A percentile compares a stretch with the other conserved stretches of the same genome.
Evolutionary conservation across 2,797 vertebrate genomes (phyloP).

Genomic region (Sebastiscus tertius): DNA sequence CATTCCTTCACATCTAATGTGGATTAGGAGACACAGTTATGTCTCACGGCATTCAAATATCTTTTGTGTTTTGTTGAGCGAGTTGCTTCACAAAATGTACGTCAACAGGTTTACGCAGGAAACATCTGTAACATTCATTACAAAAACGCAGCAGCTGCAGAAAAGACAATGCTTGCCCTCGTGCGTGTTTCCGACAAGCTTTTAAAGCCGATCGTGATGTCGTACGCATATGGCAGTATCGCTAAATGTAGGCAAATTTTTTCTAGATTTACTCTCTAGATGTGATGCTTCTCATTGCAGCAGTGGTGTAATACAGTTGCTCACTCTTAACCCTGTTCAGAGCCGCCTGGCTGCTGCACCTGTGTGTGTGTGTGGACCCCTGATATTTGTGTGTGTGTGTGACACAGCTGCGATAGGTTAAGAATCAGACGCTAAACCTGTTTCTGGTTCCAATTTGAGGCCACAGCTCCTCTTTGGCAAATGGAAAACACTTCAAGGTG

Average conservation of each 20-base stretch:
- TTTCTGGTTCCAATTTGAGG: constrained; percentile 76
- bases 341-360: constrained; percentile 1
- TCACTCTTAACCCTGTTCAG: constrained; percentile 39
- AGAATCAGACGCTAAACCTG: constrained; percentile 75
- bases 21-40: constrained; percentile 11
- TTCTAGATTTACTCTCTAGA: constrained; percentile 42
- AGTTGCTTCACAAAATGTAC: constrained; percentile 22
- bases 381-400: constrained; percentile 34
- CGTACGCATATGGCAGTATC: constrained; percentile 42
- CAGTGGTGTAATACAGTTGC: constrained; percentile 64
- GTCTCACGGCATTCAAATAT: background rate
- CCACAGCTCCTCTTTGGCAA: constrained; percentile 67
- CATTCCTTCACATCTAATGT: constrained; percentile 37
- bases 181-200: constrained; percentile 14
- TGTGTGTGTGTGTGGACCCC: constrained; percentile 28
- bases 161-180: constrained; percentile 48
- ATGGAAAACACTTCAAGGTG: constrained; percentile 77
- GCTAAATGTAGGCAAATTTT: constrained; percentile 64
- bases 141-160: constrained; percentile 46
- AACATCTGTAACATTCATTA: constrained; percentile 66
- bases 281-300: constrained; percentile 58
- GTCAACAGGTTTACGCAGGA: constrained; percentile 47
- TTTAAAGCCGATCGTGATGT: constrained; percentile 34
- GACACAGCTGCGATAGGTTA: constrained; percentile 77
- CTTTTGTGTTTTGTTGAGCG: background rate